These are phyloP conservation scores for Drosophila koepferae DNA, from an alignment of 2,888 invertebrate genomes.

Conservation along the genomic window DNA sequence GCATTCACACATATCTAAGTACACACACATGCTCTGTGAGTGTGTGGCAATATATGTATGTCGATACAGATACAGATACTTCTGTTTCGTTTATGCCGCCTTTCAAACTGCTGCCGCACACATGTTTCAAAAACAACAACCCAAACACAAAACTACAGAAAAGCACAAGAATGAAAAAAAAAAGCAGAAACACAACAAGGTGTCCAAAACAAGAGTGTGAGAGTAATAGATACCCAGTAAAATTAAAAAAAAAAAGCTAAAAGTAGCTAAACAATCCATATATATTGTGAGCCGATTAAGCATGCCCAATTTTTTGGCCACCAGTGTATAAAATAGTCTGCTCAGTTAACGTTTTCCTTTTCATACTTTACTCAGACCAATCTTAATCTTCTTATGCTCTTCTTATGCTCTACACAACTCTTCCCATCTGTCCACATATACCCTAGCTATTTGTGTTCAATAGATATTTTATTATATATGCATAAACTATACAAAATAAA, in stretches of 20 bases:
- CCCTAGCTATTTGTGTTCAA: too few relatives aligned
- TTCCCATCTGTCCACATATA: too few relatives aligned
- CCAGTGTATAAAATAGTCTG: too few relatives aligned
- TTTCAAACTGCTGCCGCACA: constrained; percentile 77
- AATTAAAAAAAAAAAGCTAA: neutral
- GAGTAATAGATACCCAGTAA: constrained; percentile 23
- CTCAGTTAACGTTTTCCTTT: too few relatives aligned
- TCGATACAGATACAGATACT: constrained; percentile 39
- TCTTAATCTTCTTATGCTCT: too few relatives aligned
- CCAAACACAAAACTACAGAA: constrained; percentile 58
- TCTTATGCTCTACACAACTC: too few relatives aligned
- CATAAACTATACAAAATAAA: neutral
- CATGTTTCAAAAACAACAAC: constrained; percentile 68
- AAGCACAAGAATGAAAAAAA: constrained; percentile 21
- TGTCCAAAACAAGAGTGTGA: constrained; percentile 6
- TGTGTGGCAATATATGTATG: constrained; percentile 28
- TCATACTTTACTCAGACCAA: too few relatives aligned
- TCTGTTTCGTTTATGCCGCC: constrained; percentile 49
- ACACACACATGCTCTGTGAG: constrained; percentile 24
- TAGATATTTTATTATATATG: neutral
- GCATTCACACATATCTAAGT: constrained; percentile 30
- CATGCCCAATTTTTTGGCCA: too few relatives aligned
- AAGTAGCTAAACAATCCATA: too few relatives aligned
- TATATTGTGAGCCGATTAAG: too few relatives aligned
- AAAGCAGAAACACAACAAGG: constrained; percentile 17